Conservation (phyloP, 2,888 invertebrate species). For the Hofmannophila pseudospretella region DNA sequence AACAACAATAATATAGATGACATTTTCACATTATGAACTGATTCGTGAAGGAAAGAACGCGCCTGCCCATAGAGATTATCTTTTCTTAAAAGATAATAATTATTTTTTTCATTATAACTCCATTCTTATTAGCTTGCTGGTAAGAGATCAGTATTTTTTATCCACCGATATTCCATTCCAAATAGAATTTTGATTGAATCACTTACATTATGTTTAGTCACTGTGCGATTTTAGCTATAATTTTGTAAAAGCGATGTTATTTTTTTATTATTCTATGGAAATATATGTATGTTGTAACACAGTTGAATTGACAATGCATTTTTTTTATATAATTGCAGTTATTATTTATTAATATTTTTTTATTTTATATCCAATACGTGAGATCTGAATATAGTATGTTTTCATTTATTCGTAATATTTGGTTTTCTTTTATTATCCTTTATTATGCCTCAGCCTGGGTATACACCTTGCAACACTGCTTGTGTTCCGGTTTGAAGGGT, state of each 20-base stretch:
- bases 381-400: slow-evolving; percentile 62
- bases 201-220: slow-evolving; percentile 19
- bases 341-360: slow-evolving; percentile 37
- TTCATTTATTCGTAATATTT: slow-evolving; percentile 30
- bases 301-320: slow-evolving; percentile 56
- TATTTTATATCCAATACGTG: slow-evolving; percentile 30
- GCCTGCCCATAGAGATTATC: too few relatives aligned
- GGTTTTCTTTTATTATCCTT: slow-evolving; percentile 14
- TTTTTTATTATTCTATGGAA: slow-evolving; percentile 5
- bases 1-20: too few relatives aligned
- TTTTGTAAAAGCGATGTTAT: slow-evolving; percentile 14
- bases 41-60: too few relatives aligned
- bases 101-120: too few relatives aligned
- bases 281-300: slow-evolving; percentile 3
- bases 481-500: too few relatives aligned
- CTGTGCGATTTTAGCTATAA: slow-evolving; percentile 39
- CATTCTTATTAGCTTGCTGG: too few relatives aligned
- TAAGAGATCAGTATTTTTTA: slow-evolving; percentile 44
- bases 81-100: too few relatives aligned
- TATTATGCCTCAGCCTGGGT: too few relatives aligned
- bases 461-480: too few relatives aligned
- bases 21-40: too few relatives aligned
- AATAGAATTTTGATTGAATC: slow-evolving; percentile 6
- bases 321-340: slow-evolving; percentile 28
- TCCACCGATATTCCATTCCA: slow-evolving; percentile 54